Base-by-base conservation (phyloP, 2,797 vertebrate species). In the Pipistrellus pygmaeus region DNA sequence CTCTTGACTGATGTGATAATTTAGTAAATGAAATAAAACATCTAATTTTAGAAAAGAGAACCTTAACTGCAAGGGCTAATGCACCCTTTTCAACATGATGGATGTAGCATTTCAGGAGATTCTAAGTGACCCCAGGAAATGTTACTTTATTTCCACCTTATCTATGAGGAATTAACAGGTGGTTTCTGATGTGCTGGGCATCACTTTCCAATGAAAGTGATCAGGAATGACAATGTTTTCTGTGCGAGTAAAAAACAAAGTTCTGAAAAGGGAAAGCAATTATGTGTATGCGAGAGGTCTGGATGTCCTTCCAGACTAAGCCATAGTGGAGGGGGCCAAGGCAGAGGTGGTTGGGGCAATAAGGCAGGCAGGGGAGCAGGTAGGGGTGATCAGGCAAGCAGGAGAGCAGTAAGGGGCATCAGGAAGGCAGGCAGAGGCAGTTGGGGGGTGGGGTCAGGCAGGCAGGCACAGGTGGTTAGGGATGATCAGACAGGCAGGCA, bases 1-100 rank as follows among this genome's bases (percentile, higher is more conserved):
- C 69, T 41, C 53, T 82, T 97, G 89, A 94, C 27, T 82, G 84
- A 96, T 93, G 87, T 91, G 73, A 94, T 95, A 83, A 88, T 96
- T 93, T 85, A 93, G 60, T 32, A 88, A 96, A 96, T 93, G 86
- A 95, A 93, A 87, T 82, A 78, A 93, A 88, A 84, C 76, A 85
- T 35, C 85, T 95, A 95, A 91, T 69, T 95, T 95, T 94, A 85
- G 57, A 90, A 88, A 80, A 85, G 76, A 78, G 78, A 78, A 72
- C 81, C 66, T 83, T n/a, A 35, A 83, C 8, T 77, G 9, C 12
- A n/a, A 84, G 13, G 38, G 15, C 72, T 87, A 87, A 94, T 66
- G 32, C 82, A 68, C 41, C 46, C 77, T 92, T 96, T 96, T 90
- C 69, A 82, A 35, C 25, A 68, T 82, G 76, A 97, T 90, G 53